Conservation (phyloP, 1,140 invertebrate genomes). For the Caenorhabditis briggsae region DNA sequence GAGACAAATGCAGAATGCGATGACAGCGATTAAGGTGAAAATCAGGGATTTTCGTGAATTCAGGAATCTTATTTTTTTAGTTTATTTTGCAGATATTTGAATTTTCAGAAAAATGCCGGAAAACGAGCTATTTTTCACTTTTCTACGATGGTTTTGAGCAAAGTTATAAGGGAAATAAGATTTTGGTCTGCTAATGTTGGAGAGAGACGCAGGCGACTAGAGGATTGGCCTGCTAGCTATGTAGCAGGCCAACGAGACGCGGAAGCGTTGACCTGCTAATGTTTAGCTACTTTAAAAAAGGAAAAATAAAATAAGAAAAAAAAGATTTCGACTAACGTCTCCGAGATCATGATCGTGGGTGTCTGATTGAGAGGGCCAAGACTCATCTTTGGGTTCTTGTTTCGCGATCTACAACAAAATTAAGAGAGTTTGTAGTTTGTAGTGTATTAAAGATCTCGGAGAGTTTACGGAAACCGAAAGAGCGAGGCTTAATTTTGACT, state of each 20-base stretch:
- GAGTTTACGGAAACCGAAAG: conserved; percentile 5
- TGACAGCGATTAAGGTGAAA: conserved; percentile 60
- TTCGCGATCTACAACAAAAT: conserved; percentile 55
- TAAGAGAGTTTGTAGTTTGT: background rate
- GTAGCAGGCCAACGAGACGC: no score
- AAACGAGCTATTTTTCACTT: no score
- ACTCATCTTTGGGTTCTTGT: conserved; percentile 44
- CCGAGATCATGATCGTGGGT: conserved; percentile 54
- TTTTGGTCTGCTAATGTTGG: no score
- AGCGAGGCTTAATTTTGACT: background rate
- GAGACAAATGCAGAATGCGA: conserved; percentile 66
- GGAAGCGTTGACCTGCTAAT: no score
- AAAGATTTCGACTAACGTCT: conserved; percentile 49
- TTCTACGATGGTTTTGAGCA: no score
- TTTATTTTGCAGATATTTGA: no score
- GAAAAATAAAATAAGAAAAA: conserved; percentile 5
- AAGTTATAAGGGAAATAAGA: no score
- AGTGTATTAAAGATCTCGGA: conserved; percentile 19
- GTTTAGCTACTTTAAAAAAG: no score
- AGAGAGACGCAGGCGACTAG: no score
- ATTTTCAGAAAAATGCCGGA: background rate
- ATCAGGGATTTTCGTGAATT: background rate
- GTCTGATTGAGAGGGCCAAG: conserved; percentile 46
- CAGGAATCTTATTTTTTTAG: no score
- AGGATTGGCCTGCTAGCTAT: no score